Base-by-base conservation (phyloP, 1,140 invertebrate genomes). In the Zaprionus africanus region DNA sequence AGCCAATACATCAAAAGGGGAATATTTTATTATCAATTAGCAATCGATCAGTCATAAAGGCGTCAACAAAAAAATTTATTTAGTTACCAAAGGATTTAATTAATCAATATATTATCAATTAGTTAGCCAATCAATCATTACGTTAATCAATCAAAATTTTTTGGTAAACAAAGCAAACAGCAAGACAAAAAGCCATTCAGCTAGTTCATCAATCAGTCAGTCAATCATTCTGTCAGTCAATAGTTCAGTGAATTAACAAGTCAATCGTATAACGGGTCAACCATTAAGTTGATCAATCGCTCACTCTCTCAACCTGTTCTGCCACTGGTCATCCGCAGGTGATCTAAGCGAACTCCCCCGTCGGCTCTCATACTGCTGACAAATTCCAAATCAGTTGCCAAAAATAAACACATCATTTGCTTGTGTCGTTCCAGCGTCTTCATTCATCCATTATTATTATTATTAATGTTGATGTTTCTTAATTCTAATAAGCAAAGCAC, bases 261-360 rank as follows among this genome's bases (percentile, higher is more conserved):
- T 22, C 19, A 51, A 13, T 1, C 1, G 22, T 5, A 12, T 1
- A 51, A 24, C 0, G 5, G 22, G 3, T 51, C 22, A 17, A 19
- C 22, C 17, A 11, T 9, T 49, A 1, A 11, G n/a, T 12, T n/a
- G 4, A 51, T 51, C 9, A 51, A 24, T 51, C 19, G 3, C 15
- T 43, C 6, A 59, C 12, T n/a, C n/a, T 26, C 2, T 65, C 26
- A 56, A 24, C 53, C 28, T 54, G 22, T 54, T 54, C 49, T 15
- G n/a, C 41, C n/a, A 26, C 46, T 49, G 19, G 46, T 26, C 51
- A 57, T 54, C 13, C 43, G 51, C 57, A 74, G 77, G 51, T 86
- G 83, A 88, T 80, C 80, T 87, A 88, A 86, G 77, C 69, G 58
- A 58, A 62, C 46, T 43, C 58, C 41, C n/a, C n/a, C n/a, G 41